These are phyloP conservation scores for Dallia pectoralis DNA, from an alignment of 2,797 vertebrate species.

Conservation along the genomic window DNA sequence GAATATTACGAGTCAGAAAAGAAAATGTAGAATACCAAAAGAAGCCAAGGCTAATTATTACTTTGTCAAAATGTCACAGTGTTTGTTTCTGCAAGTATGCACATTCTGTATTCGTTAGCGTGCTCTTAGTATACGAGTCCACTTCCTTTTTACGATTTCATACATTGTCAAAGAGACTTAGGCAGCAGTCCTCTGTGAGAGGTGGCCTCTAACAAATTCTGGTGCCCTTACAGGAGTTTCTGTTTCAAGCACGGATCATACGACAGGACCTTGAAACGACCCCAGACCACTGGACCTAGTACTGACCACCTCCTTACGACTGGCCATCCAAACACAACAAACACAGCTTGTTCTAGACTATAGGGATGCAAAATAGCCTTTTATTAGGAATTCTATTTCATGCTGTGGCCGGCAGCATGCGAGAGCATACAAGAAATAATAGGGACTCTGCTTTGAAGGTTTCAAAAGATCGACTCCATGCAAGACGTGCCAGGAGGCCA, in stretches of 20 bases:
- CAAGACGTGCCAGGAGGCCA: neutral
- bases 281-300: neutral
- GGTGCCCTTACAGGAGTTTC: neutral
- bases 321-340: neutral
- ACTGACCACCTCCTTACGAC: neutral
- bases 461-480: neutral
- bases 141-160: constrained; percentile 4
- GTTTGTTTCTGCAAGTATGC: neutral
- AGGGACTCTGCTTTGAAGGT: neutral
- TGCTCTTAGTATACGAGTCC: neutral
- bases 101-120: neutral
- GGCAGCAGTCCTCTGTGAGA: neutral
- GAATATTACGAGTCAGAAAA: neutral
- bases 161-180: neutral
- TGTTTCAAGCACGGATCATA: neutral
- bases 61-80: neutral
- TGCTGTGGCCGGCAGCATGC: constrained; percentile 13
- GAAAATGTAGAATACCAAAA: neutral
- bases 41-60: neutral
- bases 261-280: neutral
- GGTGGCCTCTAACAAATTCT: neutral
- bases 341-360: neutral
- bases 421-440: neutral
- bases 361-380: constrained; percentile 14
- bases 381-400: constrained; percentile 40